Conservation (phyloP, 2,888 invertebrate species). For the Patella caerulea region DNA sequence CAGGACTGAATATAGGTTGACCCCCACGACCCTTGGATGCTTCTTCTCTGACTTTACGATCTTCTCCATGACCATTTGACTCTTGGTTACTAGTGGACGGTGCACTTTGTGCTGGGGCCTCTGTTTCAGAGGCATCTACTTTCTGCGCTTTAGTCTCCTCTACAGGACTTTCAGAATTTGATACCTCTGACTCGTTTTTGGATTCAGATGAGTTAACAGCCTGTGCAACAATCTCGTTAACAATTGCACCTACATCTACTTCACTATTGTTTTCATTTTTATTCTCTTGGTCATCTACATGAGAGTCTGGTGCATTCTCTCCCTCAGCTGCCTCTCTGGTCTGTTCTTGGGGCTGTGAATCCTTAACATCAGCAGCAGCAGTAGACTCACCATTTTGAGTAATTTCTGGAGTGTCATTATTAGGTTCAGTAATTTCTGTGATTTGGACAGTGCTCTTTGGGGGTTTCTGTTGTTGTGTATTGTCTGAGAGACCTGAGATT, state of each 20-base stretch:
- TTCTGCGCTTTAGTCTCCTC: slow-evolving; percentile 5
- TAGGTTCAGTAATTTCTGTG: slow-evolving; percentile 51
- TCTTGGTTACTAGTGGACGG: neutral
- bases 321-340: slow-evolving; percentile 24
- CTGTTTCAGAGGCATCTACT: neutral
- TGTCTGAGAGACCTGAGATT: slow-evolving; percentile 81
- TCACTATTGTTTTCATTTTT: slow-evolving; percentile 28
- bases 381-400: slow-evolving; percentile 27
- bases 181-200: neutral
- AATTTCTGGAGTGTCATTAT: slow-evolving; percentile 16
- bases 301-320: slow-evolving; percentile 42
- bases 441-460: slow-evolving; percentile 62
- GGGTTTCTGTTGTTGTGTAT: slow-evolving; percentile 35
- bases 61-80: neutral
- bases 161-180: slow-evolving; percentile 22
- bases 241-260: slow-evolving; percentile 34
- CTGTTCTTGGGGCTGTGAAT: slow-evolving; percentile 30
- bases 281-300: slow-evolving; percentile 45
- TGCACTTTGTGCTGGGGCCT: neutral
- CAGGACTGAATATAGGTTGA: slow-evolving; percentile 68
- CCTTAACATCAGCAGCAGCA: slow-evolving; percentile 29
- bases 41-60: slow-evolving; percentile 17
- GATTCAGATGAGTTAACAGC: slow-evolving; percentile 23
- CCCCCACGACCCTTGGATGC: slow-evolving; percentile 39
- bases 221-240: slow-evolving; percentile 39